Evolutionary conservation across 2,888 invertebrate genomes (phyloP).

Genomic region (Seira sanloemensis): DNA sequence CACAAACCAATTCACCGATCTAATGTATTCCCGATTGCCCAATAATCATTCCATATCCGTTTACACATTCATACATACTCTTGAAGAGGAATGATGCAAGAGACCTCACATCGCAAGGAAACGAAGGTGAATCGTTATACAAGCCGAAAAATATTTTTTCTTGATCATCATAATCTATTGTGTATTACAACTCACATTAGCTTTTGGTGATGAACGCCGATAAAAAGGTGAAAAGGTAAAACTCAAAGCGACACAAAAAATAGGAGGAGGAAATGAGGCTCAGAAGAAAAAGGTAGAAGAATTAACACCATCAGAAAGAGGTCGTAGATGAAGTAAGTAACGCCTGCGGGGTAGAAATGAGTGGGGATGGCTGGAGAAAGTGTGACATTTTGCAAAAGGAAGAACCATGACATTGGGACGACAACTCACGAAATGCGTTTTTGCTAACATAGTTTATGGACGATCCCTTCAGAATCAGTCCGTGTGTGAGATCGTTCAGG

Average conservation of each 20-base stretch:
- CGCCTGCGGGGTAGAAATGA: no score
- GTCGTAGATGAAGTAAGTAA: no score
- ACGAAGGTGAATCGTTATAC: not conserved
- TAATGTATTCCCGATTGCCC: not conserved
- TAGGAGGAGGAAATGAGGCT: conserved; percentile 47
- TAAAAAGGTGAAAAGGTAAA: conserved; percentile 60
- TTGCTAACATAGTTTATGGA: no score
- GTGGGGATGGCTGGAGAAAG: no score
- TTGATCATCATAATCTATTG: not conserved
- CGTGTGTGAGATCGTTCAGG: not conserved
- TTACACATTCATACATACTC: not conserved
- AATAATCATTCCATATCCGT: not conserved
- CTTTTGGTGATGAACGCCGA: conserved; percentile 25
- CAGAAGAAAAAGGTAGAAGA: conserved; percentile 10
- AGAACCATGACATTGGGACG: no score
- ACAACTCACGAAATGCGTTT: no score
- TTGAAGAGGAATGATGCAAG: not conserved
- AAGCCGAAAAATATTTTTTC: not conserved
- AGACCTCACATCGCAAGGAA: not conserved
- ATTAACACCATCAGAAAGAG: not conserved
- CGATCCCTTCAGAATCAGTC: not conserved
- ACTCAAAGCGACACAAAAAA: conserved; percentile 52
- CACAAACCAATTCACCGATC: no score
- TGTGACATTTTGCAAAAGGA: no score
- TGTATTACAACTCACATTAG: not conserved